Conservation (phyloP, 2,113 vertebrate genomes). For the Hylia prasina region DNA sequence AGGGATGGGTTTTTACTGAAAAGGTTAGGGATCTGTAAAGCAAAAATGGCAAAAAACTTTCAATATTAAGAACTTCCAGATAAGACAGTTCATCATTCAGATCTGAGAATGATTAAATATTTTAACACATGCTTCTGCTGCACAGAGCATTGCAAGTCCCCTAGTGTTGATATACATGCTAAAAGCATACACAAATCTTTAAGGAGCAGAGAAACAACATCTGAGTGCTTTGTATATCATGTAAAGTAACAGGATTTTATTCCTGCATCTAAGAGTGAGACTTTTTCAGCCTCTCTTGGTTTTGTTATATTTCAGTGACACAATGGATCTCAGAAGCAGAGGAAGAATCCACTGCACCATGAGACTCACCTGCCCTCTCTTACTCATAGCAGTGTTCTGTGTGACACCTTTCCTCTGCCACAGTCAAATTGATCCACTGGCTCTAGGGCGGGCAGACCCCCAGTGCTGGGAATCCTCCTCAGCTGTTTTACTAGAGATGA, state of each 20-base stretch:
- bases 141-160: not conserved
- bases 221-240: not conserved
- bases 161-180: not conserved
- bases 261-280: not conserved
- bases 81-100: not conserved
- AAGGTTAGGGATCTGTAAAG: not conserved
- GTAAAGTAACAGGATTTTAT: not conserved
- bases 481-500: constrained; percentile 84
- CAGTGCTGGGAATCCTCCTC: constrained; percentile 94
- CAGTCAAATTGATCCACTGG: constrained; percentile 80
- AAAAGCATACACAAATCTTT: not conserved
- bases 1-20: not conserved
- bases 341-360: constrained; percentile 45
- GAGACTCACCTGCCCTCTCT: constrained; percentile 65
- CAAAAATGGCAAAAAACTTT: not conserved
- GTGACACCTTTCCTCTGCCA: constrained; percentile 67
- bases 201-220: not conserved
- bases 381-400: constrained; percentile 75
- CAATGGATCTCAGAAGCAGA: constrained; percentile 67
- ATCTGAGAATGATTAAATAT: not conserved
- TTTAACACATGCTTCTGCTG: not conserved
- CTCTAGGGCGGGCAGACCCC: constrained; percentile 76
- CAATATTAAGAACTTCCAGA: not conserved
- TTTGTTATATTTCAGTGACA: constrained; percentile 57
- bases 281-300: constrained; percentile 9